Percentiles rank a stretch among this genome's conserved stretches.
phyloP scores from a whole-genome alignment of 2,797 vertebrate species.

The Gallirallus australis region DNA sequence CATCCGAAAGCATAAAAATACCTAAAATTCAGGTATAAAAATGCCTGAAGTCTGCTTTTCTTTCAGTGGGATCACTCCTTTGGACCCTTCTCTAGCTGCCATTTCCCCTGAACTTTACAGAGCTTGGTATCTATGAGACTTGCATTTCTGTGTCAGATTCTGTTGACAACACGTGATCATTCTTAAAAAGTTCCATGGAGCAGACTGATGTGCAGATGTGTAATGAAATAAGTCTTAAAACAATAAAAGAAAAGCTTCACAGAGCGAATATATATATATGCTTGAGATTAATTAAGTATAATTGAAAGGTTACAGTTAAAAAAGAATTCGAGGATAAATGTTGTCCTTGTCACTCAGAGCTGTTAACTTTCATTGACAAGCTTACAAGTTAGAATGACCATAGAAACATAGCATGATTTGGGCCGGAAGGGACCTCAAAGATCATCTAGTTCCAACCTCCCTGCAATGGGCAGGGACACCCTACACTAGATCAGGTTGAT shows the following conservation, averaged over 20 bases:
- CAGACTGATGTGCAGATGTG: neutral
- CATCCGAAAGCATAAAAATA: constrained; percentile 12
- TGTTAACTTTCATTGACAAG: neutral
- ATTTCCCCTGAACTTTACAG: neutral
- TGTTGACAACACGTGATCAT: neutral
- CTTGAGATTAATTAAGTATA: neutral
- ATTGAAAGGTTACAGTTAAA: neutral
- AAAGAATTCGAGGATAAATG: neutral
- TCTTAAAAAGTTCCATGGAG: neutral
- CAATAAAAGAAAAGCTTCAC: neutral
- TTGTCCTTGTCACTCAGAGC: neutral
- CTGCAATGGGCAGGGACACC: no score
- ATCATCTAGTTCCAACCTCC: no score
- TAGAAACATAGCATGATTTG: no score
- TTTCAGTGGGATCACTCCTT: neutral
- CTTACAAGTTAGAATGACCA: neutral
- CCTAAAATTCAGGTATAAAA: neutral
- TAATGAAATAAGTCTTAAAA: neutral
- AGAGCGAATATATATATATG: neutral
- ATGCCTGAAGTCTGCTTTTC: neutral
- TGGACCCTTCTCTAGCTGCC: neutral
- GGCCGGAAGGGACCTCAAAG: no score
- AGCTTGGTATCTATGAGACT: neutral
- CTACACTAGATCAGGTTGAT: neutral
- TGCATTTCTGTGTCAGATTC: neutral